phyloP scores from a whole-genome alignment of 2,888 invertebrate genomes.

The Empis livida region DNA sequence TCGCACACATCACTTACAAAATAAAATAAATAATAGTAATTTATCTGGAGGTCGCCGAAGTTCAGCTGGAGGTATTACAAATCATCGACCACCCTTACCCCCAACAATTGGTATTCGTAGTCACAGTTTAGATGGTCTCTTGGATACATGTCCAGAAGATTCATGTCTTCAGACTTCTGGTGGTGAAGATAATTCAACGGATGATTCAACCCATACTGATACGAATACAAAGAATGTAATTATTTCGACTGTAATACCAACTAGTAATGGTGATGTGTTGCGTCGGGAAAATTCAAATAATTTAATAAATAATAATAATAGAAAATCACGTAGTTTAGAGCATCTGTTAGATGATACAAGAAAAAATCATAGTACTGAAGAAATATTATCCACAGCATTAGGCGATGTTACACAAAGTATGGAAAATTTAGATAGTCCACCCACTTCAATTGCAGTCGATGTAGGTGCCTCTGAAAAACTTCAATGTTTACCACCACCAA shows the following conservation, averaged over 20 bases:
- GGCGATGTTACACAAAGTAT: slow-evolving; percentile 32
- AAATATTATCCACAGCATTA: slow-evolving; percentile 19
- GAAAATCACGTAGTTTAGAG: slow-evolving; percentile 50
- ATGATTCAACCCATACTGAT: slow-evolving; percentile 14
- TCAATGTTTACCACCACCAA: slow-evolving; percentile 5
- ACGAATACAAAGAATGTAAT: slow-evolving; percentile 15
- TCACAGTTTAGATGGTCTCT: slow-evolving; percentile 49
- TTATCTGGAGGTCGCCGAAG: slow-evolving; percentile 28
- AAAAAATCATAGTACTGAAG: slow-evolving; percentile 1
- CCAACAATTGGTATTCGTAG: slow-evolving; percentile 37
- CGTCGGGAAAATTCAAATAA: slow-evolving; percentile 24
- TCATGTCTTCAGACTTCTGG: neutral
- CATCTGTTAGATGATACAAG: slow-evolving; percentile 41
- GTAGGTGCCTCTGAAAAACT: slow-evolving; percentile 8
- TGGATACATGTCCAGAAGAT: slow-evolving; percentile 33
- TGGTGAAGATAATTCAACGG: neutral
- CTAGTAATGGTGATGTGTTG: slow-evolving; percentile 15
- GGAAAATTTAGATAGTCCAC: slow-evolving; percentile 26
- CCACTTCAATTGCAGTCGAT: neutral
- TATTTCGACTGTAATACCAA: too few relatives aligned
- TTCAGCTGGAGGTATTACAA: slow-evolving; percentile 28
- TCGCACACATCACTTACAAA: slow-evolving; percentile 27
- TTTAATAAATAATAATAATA: slow-evolving; percentile 24
- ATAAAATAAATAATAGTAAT: slow-evolving; percentile 19
- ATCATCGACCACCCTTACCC: slow-evolving; percentile 29